Evolutionary conservation across 64 coral and sea anemone genomes (phyloP).

Genomic region (Acropora tenuis): DNA sequence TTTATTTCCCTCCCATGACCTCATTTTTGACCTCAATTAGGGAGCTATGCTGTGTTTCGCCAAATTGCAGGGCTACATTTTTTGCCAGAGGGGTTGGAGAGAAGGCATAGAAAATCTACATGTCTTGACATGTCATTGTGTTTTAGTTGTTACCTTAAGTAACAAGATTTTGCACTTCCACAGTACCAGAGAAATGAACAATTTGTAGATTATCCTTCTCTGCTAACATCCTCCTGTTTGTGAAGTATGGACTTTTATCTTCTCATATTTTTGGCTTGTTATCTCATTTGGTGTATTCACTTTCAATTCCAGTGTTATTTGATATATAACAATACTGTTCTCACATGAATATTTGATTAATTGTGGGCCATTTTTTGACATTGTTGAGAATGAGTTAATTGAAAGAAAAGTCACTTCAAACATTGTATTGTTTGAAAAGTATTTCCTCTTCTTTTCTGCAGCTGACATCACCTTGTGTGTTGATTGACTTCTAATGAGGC

Average conservation of each 20-base stretch:
- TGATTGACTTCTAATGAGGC: slow-evolving; percentile 12
- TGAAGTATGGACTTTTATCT: neutral
- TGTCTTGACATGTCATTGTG: too few species aligned
- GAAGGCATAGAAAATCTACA: neutral
- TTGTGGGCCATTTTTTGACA: neutral
- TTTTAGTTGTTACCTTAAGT: neutral
- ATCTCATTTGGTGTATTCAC: neutral
- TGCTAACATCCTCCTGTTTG: neutral
- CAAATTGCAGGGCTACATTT: neutral
- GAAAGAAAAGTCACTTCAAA: neutral
- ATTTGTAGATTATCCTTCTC: neutral
- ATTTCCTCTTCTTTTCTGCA: neutral
- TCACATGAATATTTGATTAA: neutral
- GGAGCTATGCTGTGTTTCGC: too few species aligned
- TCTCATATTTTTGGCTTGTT: neutral
- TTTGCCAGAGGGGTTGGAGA: neutral
- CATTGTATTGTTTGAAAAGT: neutral
- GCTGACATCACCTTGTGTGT: neutral
- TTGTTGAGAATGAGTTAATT: neutral
- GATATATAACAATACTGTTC: neutral
- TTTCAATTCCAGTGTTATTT: neutral
- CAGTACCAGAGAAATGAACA: neutral
- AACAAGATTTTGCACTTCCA: neutral
- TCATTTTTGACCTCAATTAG: too few species aligned
- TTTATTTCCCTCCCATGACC: too few species aligned